phyloP scores from a whole-genome alignment of 2,797 vertebrate species.

The Pseudochaenichthys georgianus region DNA sequence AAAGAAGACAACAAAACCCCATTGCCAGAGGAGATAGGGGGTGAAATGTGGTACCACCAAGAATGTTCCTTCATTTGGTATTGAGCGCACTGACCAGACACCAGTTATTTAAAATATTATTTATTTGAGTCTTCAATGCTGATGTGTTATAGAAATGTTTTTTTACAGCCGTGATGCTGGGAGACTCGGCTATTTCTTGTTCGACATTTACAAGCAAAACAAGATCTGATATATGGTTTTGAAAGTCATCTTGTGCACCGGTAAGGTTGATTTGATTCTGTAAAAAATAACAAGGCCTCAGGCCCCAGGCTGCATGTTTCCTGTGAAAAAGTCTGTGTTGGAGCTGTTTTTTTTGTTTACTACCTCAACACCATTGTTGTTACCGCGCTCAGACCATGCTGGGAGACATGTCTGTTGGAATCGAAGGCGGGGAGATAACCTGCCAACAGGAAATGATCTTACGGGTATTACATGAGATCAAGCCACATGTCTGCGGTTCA shows the following conservation, averaged over 20 bases:
- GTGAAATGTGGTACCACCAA: conserved; percentile 42
- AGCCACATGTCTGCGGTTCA: conserved; percentile 34
- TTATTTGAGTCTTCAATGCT: neutral
- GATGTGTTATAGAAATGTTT: conserved; percentile 20
- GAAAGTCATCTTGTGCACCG: conserved; percentile 52
- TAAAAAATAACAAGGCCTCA: conserved; percentile 70
- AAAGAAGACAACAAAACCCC: conserved; percentile 39
- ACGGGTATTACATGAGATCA: conserved; percentile 41
- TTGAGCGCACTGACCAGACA: conserved; percentile 29
- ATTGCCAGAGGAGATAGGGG: conserved; percentile 1
- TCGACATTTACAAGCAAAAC: conserved; percentile 22
- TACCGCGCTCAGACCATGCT: conserved; percentile 28
- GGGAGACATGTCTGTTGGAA: conserved; percentile 28
- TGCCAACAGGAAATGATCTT: conserved; percentile 53
- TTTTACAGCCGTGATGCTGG: conserved; percentile 13
- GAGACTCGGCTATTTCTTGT: conserved; percentile 31
- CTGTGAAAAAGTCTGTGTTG: conserved; percentile 37
- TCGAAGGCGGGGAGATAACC: conserved; percentile 11
- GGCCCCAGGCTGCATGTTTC: conserved; percentile 61
- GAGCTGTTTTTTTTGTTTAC: conserved; percentile 38
- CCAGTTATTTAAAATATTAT: conserved; percentile 38
- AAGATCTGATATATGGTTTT: conserved; percentile 55
- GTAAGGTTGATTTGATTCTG: conserved; percentile 59
- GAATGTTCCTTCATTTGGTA: conserved; percentile 35
- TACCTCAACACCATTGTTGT: conserved; percentile 42